Evolutionary conservation across 2,888 invertebrate species (phyloP).

Genomic region (Meteorus colon): DNA sequence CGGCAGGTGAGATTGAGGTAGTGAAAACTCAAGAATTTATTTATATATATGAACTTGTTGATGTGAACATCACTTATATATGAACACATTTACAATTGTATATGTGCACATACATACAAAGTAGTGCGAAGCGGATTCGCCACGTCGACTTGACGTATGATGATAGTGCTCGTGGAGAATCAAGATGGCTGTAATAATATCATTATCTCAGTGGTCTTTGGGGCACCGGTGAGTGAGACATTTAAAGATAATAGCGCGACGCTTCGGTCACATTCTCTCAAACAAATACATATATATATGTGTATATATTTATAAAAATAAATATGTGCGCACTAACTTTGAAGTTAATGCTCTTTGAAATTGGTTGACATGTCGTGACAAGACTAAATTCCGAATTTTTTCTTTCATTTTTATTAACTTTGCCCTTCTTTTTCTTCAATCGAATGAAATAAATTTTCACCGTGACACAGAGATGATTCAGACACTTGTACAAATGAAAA

Average conservation of each 20-base stretch:
- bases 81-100: constrained; percentile 25
- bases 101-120: constrained; percentile 24
- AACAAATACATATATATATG: constrained; percentile 19
- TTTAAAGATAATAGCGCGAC: constrained; percentile 37
- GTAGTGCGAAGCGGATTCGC: constrained; percentile 56
- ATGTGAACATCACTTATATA: constrained; percentile 27
- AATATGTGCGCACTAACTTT: too few species aligned
- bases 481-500: background rate
- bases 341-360: constrained; percentile 9
- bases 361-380: constrained; percentile 7
- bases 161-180: constrained; percentile 69
- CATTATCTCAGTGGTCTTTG: constrained; percentile 70
- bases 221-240: constrained; percentile 47
- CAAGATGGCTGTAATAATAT: constrained; percentile 72
- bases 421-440: background rate
- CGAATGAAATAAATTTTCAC: constrained; percentile 1
- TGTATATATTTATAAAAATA: background rate
- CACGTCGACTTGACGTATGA: constrained; percentile 69
- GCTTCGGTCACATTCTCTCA: background rate
- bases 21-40: constrained; percentile 42
- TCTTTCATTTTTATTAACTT: constrained; percentile 1
- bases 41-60: constrained; percentile 42
- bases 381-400: constrained; percentile 3
- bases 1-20: constrained; percentile 26
- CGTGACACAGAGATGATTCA: constrained; percentile 26